These are phyloP conservation scores for Tadarida brasiliensis DNA, from an alignment of 2,797 vertebrate species.

Conservation along the genomic window DNA sequence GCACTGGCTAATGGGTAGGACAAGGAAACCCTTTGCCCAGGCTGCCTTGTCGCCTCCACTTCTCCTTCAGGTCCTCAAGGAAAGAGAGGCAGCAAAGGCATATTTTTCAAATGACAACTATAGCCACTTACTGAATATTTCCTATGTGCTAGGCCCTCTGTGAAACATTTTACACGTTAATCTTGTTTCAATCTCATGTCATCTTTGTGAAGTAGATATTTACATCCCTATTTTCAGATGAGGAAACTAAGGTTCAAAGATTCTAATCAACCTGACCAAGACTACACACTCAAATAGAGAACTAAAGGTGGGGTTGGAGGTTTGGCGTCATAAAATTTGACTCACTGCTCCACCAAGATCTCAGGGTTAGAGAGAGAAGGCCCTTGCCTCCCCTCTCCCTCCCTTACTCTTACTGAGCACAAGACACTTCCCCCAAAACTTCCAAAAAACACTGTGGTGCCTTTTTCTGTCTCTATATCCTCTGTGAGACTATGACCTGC, in stretches of 20 bases:
- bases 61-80: slow-evolving; percentile 15
- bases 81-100: slow-evolving; percentile 44
- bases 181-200: slow-evolving; percentile 76
- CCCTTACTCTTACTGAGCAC: neutral
- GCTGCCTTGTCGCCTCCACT: neutral
- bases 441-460: neutral
- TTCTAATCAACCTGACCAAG: slow-evolving; percentile 34
- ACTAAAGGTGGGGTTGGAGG: neutral
- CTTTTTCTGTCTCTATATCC: slow-evolving; percentile 15
- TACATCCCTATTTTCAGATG: slow-evolving; percentile 73
- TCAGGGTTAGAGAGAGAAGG: neutral
- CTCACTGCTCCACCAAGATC: neutral
- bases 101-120: slow-evolving; percentile 52
- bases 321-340: slow-evolving; percentile 1
- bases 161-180: slow-evolving; percentile 43
- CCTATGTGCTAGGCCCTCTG: neutral
- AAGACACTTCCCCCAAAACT: neutral
- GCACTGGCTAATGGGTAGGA: neutral
- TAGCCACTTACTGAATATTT: slow-evolving; percentile 33
- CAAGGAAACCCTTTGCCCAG: neutral
- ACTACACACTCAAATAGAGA: slow-evolving; percentile 55
- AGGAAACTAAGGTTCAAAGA: slow-evolving; percentile 74
- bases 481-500: neutral
- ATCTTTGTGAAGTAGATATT: slow-evolving; percentile 76
- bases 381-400: neutral